Evolutionary conservation across 2,888 invertebrate genomes (phyloP).

Genomic region (Petrolisthes cinctipes): DNA sequence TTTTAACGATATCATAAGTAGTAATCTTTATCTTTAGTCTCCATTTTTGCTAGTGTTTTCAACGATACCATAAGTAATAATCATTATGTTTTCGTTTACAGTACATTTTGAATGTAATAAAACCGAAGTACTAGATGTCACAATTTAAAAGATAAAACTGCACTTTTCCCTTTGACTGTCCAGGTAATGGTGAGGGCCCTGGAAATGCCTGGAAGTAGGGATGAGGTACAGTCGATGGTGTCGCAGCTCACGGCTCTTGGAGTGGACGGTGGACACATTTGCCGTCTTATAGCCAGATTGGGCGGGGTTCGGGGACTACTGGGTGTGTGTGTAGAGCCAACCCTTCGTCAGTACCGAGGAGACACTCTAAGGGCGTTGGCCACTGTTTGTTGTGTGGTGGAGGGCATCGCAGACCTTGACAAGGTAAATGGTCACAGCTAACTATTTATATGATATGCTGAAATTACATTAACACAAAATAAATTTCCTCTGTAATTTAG

Average conservation of each 20-base stretch:
- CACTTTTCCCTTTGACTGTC: too few relatives aligned
- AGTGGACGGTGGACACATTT: constrained; percentile 79
- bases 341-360: constrained; percentile 73
- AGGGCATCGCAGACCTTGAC: constrained; percentile 83
- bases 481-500: too few relatives aligned
- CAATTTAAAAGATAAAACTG: too few relatives aligned
- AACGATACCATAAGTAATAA: too few relatives aligned
- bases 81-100: too few relatives aligned
- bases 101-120: too few relatives aligned
- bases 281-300: constrained; percentile 80
- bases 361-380: constrained; percentile 83
- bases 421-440: constrained; percentile 72
- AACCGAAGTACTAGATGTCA: too few relatives aligned
- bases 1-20: too few relatives aligned
- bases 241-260: constrained; percentile 72
- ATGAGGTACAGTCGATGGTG: constrained; percentile 54
- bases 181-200: constrained; percentile 59
- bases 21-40: too few relatives aligned
- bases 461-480: too few relatives aligned
- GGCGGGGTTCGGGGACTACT: constrained; percentile 80
- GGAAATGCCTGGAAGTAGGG: constrained; percentile 43
- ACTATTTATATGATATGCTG: too few relatives aligned
- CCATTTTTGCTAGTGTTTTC: too few relatives aligned
- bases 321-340: constrained; percentile 80
- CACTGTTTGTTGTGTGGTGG: constrained; percentile 85